These are phyloP conservation scores for Delphinapterus leucas DNA, from an alignment of 2,113 vertebrate genomes.

Conservation along the genomic window DNA sequence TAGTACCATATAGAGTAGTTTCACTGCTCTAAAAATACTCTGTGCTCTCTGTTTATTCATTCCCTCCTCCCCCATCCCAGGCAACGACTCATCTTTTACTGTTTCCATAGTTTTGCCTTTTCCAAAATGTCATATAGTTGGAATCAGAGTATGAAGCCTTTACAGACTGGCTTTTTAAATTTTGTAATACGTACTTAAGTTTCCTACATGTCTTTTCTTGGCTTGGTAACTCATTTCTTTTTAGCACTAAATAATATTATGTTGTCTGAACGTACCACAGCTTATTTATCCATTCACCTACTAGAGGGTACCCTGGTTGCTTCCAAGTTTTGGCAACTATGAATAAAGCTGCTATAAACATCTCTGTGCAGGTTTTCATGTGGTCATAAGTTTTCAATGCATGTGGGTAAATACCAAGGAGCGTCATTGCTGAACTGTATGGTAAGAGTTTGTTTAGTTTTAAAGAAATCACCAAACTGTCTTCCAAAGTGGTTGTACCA, in stretches of 20 bases:
- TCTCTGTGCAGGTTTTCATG: background rate
- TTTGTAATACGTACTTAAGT: background rate
- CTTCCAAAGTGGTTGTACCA: background rate
- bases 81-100: background rate
- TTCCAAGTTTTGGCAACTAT: background rate
- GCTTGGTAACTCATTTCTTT: background rate
- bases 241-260: background rate
- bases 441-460: background rate
- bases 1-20: background rate
- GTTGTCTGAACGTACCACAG: background rate
- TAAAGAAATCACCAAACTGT: background rate
- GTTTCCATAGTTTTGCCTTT: background rate
- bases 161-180: background rate
- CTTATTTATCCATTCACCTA: background rate
- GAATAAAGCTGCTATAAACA: background rate
- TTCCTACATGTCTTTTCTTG: background rate
- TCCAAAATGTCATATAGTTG: background rate
- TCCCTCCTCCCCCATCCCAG: background rate
- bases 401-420: background rate
- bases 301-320: background rate
- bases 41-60: background rate
- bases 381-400: background rate
- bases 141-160: background rate
- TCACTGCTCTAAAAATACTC: background rate
- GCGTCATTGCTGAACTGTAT: background rate